Percentiles rank a stretch among this genome's conserved stretches.
phyloP scores from a whole-genome alignment of 2,888 invertebrate genomes.

The Melanostoma mellinum region DNA sequence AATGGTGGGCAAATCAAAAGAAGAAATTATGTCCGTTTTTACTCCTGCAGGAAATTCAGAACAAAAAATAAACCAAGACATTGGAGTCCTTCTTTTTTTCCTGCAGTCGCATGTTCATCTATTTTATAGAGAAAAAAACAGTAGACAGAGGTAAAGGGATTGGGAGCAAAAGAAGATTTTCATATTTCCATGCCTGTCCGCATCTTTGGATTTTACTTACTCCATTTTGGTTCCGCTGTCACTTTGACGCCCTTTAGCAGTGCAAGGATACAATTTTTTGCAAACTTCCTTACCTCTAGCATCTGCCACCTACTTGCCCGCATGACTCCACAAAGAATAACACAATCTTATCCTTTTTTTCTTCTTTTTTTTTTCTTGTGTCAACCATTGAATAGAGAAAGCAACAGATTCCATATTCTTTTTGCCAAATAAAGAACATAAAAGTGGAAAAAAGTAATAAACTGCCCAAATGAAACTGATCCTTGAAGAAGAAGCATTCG shows the following conservation, averaged over 20 bases:
- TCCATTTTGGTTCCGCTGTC: slow-evolving; percentile 56
- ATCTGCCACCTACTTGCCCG: slow-evolving; percentile 3
- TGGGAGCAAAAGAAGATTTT: slow-evolving; percentile 35
- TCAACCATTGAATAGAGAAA: slow-evolving; percentile 49
- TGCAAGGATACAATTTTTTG: slow-evolving; percentile 47
- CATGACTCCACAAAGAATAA: slow-evolving; percentile 46
- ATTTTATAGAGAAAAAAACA: neutral
- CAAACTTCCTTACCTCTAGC: neutral
- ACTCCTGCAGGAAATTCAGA: slow-evolving; percentile 62
- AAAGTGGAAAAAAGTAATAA: neutral
- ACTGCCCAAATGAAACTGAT: slow-evolving; percentile 44
- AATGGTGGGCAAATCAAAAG: slow-evolving; percentile 66
- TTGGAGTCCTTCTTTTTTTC: slow-evolving; percentile 39
- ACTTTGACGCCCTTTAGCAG: slow-evolving; percentile 64
- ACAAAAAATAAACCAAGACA: slow-evolving; percentile 65
- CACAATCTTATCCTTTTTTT: slow-evolving; percentile 38
- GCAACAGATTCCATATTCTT: slow-evolving; percentile 45
- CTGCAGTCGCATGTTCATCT: neutral
- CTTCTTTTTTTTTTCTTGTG: slow-evolving; percentile 9
- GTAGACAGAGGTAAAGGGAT: neutral
- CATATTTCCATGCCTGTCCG: slow-evolving; percentile 51
- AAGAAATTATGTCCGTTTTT: slow-evolving; percentile 69
- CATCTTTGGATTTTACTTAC: slow-evolving; percentile 32
- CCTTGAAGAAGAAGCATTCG: slow-evolving; percentile 33
- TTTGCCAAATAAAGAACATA: neutral